These are phyloP conservation scores for Xylocopa sonorina DNA, from an alignment of 1,140 invertebrate species.

Conservation along the genomic window DNA sequence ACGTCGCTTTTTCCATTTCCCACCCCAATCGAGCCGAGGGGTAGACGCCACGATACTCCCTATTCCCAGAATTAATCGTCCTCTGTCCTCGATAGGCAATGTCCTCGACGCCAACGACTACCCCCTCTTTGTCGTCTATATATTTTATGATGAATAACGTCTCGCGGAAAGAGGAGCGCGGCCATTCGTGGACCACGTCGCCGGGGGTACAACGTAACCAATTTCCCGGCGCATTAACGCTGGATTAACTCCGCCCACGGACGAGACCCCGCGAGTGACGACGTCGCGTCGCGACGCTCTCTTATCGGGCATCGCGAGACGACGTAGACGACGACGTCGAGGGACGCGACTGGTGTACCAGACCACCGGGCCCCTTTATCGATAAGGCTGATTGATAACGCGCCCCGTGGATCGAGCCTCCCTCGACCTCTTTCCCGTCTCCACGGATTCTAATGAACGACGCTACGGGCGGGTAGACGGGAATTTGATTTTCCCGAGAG, in stretches of 20 bases:
- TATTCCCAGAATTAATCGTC: slow-evolving; percentile 24
- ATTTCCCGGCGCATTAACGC: slow-evolving; percentile 50
- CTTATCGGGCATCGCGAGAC: slow-evolving; percentile 45
- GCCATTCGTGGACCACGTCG: neutral
- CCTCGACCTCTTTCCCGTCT: neutral
- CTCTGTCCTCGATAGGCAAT: neutral
- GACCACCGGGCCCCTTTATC: slow-evolving; percentile 15
- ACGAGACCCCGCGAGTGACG: slow-evolving; percentile 17
- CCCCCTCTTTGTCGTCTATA: neutral
- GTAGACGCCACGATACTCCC: neutral
- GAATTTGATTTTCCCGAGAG: neutral
- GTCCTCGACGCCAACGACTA: neutral
- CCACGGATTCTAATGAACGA: slow-evolving; percentile 33
- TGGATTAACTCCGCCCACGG: slow-evolving; percentile 29
- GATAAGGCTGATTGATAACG: slow-evolving; percentile 51
- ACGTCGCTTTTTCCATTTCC: neutral
- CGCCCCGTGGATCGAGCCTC: neutral
- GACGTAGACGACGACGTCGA: slow-evolving; percentile 11
- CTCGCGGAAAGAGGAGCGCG: neutral
- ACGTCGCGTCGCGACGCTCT: slow-evolving; percentile 39
- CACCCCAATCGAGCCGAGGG: neutral
- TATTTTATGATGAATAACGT: slow-evolving; percentile 12
- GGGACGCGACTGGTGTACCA: slow-evolving; percentile 23
- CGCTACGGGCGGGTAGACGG: neutral
- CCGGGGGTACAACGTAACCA: slow-evolving; percentile 31